phyloP scores from a whole-genome alignment of 2,113 vertebrate species.

The Forbesichthys agassizii region DNA sequence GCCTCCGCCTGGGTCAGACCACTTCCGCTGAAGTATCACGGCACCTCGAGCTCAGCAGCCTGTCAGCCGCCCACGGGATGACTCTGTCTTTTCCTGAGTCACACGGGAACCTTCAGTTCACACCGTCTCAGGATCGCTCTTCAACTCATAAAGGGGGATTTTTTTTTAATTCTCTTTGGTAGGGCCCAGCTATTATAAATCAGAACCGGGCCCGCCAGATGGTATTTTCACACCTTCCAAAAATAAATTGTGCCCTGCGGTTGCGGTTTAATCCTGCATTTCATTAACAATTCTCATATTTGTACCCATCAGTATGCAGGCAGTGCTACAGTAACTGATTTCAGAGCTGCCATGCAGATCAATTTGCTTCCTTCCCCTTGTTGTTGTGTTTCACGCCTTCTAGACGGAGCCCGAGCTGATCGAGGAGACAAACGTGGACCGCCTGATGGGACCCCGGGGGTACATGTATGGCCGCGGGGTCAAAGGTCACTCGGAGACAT shows the following conservation, averaged over 20 bases:
- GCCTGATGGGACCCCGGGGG: conserved; percentile 78
- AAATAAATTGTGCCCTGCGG: not conserved
- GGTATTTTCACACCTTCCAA: not conserved
- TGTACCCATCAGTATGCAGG: too few species aligned
- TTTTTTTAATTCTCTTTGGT: not conserved
- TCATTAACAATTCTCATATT: too few species aligned
- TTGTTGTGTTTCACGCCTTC: conserved; percentile 16
- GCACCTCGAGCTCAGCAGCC: conserved; percentile 21
- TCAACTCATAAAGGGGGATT: conserved; percentile 4
- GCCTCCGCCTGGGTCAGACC: conserved; percentile 9
- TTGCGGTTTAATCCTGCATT: too few species aligned
- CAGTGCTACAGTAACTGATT: too few species aligned
- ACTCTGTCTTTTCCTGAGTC: conserved; percentile 12
- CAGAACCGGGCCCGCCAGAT: not conserved
- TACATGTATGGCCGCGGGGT: conserved; percentile 82
- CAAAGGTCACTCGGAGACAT: conserved; percentile 97
- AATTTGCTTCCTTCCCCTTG: too few species aligned
- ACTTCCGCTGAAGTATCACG: conserved; percentile 17
- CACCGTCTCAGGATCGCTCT: not conserved
- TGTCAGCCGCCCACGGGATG: conserved; percentile 24
- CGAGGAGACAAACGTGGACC: conserved; percentile 94
- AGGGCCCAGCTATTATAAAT: conserved; percentile 7
- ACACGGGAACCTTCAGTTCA: conserved; percentile 17
- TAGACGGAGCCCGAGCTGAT: conserved; percentile 97
- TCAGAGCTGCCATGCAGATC: too few species aligned